Evolutionary conservation across 1,140 invertebrate genomes (phyloP).

Genomic region (Lordiphosa clarofinis): DNA sequence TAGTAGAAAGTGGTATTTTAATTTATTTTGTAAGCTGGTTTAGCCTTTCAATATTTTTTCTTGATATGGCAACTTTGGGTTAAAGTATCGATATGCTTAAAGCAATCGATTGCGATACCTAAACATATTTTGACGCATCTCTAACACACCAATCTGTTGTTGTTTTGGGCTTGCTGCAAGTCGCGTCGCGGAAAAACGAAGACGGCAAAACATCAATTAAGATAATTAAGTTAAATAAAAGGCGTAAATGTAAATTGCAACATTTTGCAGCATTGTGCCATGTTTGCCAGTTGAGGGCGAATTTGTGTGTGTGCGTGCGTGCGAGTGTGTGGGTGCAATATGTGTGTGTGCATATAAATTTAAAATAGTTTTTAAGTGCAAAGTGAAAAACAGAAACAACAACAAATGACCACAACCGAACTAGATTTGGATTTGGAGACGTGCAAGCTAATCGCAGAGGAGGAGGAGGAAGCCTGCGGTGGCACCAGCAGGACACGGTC

Average conservation of each 20-base stretch:
- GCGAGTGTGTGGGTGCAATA: slow-evolving; percentile 19
- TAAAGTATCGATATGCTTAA: too few relatives aligned
- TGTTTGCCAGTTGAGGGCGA: slow-evolving; percentile 39
- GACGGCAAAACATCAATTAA: neutral
- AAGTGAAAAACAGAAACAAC: slow-evolving; percentile 28
- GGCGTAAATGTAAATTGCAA: slow-evolving; percentile 15
- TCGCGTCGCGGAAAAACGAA: slow-evolving; percentile 26
- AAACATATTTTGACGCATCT: too few relatives aligned
- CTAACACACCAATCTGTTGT: slow-evolving; percentile 18
- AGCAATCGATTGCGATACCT: too few relatives aligned
- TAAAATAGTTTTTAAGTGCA: slow-evolving; percentile 13
- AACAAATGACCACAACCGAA: slow-evolving; percentile 50
- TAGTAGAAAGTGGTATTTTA: too few relatives aligned
- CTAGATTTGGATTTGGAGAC: slow-evolving; percentile 47
- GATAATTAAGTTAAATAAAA: slow-evolving; percentile 21
- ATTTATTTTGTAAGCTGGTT: too few relatives aligned
- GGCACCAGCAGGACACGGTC: slow-evolving; percentile 63
- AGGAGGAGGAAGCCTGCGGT: slow-evolving; percentile 28
- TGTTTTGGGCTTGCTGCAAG: slow-evolving; percentile 16
- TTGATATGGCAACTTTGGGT: too few relatives aligned
- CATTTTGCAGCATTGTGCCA: slow-evolving; percentile 26
- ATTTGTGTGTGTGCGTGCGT: slow-evolving; percentile 23
- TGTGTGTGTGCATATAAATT: slow-evolving; percentile 15
- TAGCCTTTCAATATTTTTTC: too few relatives aligned
- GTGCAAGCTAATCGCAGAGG: slow-evolving; percentile 54